Conservation (phyloP, 2,113 vertebrate species). For the Mustelus asterias region DNA sequence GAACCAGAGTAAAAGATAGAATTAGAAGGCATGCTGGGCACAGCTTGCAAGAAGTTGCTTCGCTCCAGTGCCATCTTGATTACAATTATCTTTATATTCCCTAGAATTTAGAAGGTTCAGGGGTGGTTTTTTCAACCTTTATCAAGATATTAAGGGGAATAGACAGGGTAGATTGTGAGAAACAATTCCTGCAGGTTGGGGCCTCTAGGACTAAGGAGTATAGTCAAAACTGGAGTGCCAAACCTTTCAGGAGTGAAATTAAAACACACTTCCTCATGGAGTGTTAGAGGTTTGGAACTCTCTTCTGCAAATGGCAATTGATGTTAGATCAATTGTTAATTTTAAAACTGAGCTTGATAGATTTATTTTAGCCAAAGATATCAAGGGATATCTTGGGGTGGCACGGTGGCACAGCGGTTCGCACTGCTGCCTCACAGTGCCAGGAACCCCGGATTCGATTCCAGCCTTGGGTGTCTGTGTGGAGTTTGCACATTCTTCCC, state of each 20-base stretch:
- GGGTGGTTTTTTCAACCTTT: background rate
- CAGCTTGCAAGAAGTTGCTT: too few relatives aligned
- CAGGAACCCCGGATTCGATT: too few relatives aligned
- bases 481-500: too few relatives aligned
- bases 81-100: background rate
- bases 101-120: background rate
- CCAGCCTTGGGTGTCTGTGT: too few relatives aligned
- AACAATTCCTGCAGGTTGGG: background rate
- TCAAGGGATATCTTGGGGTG: background rate
- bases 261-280: background rate
- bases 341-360: background rate
- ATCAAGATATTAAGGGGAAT: background rate
- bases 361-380: background rate
- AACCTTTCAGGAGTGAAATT: background rate
- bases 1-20: too few relatives aligned
- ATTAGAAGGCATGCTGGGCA: too few relatives aligned
- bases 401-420: too few relatives aligned
- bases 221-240: background rate
- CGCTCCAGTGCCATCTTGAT: too few relatives aligned
- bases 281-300: background rate
- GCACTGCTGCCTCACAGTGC: too few relatives aligned
- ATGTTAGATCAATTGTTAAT: background rate
- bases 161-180: background rate
- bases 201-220: background rate
- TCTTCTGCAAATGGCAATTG: background rate